phyloP scores from a whole-genome alignment of 2,113 vertebrate species.

The Heliornis fulica region DNA sequence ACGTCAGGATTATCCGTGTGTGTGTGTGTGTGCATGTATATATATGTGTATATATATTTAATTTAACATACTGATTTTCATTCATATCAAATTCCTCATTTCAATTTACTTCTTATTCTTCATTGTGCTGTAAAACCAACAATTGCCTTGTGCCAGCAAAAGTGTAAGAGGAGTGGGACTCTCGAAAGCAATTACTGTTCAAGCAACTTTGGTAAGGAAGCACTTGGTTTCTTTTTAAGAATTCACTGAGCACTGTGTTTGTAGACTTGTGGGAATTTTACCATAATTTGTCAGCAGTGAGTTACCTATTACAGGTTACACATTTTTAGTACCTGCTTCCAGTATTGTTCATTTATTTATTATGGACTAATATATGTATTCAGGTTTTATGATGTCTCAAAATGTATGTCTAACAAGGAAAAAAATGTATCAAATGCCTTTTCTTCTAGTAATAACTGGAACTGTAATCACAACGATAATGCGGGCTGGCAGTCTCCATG shows the following conservation, averaged over 20 bases:
- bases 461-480: slow-evolving; percentile 85
- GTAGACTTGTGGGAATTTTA: slow-evolving; percentile 3
- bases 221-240: slow-evolving; percentile 17
- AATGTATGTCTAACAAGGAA: not conserved
- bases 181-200: slow-evolving; percentile 93
- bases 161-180: slow-evolving; percentile 87
- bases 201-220: slow-evolving; percentile 92
- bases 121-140: slow-evolving; percentile 89
- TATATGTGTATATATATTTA: no score
- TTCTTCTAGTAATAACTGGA: slow-evolving; percentile 85
- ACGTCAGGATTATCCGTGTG: not conserved
- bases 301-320: not conserved
- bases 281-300: not conserved
- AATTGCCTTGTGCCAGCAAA: slow-evolving; percentile 87
- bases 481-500: slow-evolving; percentile 84
- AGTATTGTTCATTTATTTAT: not conserved
- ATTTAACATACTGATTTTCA: not conserved
- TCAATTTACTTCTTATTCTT: not conserved
- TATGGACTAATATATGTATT: not conserved
- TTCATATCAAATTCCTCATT: not conserved
- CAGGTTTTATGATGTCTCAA: not conserved
- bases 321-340: not conserved
- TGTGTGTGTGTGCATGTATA: no score
- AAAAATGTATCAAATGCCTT: not conserved
- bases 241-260: not conserved